A percentile compares a stretch with the other conserved stretches of the same genome.
Conservation (phyloP, 2,113 vertebrate species). For the Perognathus longimembris region DNA sequence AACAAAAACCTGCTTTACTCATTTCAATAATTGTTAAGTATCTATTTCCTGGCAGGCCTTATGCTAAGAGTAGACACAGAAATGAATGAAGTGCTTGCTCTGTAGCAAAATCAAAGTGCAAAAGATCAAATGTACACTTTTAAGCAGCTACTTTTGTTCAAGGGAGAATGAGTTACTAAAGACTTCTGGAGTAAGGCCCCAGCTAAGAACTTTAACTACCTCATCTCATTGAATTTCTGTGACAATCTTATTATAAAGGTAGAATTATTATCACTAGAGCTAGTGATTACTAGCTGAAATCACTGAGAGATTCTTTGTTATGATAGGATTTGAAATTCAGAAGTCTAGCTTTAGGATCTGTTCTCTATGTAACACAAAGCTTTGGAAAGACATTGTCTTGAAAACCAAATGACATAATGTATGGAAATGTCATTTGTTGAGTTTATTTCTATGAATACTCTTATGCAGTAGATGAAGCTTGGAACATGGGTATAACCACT, state of each 20-base stretch:
- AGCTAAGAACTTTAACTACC: neutral
- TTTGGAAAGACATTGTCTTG: neutral
- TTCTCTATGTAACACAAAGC: neutral
- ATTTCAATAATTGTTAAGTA: neutral
- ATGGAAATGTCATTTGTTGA: neutral
- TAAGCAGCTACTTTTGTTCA: neutral
- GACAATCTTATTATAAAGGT: neutral
- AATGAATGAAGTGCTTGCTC: neutral
- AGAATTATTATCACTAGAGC: neutral
- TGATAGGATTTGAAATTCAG: neutral
- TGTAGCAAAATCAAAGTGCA: neutral
- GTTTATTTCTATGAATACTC: neutral
- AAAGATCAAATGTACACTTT: neutral
- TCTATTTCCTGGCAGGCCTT: neutral
- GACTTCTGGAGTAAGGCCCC: neutral
- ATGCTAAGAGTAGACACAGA: neutral
- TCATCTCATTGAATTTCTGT: neutral
- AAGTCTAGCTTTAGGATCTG: neutral
- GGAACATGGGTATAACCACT: neutral
- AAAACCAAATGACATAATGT: slow-evolving; percentile 10
- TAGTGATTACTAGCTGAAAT: neutral
- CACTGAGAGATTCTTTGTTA: neutral
- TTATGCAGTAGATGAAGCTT: neutral
- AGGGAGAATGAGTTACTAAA: neutral
- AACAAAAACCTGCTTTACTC: neutral